Evolutionary conservation across 2,797 vertebrate genomes (phyloP), one percentile per base, ranked within the genome.

Genomic region (Zalophus californianus): DNA sequence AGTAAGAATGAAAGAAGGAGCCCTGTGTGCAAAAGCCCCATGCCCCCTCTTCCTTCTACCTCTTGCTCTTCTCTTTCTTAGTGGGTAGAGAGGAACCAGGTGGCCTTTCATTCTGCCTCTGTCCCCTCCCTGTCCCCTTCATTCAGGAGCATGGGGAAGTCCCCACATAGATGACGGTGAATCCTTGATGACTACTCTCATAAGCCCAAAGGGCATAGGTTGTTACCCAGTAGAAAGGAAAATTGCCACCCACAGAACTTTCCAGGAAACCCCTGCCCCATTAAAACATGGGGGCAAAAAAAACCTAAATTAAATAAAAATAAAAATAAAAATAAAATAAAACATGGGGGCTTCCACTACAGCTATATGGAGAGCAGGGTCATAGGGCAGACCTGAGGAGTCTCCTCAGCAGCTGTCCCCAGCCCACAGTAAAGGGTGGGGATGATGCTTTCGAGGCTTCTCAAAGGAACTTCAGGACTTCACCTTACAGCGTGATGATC

Each of bases 161-260:
- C 96, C 97, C 96, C 48, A 20, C 20, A 52, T 7, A 18, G 72
- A 64, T 7, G 20, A 41, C 11, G 4, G 7, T 80, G 90, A 97
- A 48, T 72, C 94, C 87, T 56, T 56, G 3, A 50, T 60, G 66
- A 94, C 83, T 79, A 54, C 48, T 96, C 48, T 97, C 41, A 80
- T 11, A 87, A 93, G 29, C 92, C 89, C 94, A 97, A 93, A 97
- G 90, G 90, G 92, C 95, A 93, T 44, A 90, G 79, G 32, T 70
- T 88, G 90, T 96, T 60, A 78, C 54, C 64, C 73, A 75, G 52
- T 25, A 93, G 52, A 86, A 89, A 96, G 80, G 90, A 85, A 91
- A 96, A 96, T 88, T 60, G n/a, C 62, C 95, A 86, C 96, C 95
- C 94, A 96, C 96, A 56, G 73, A 94, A 96, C 96, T 96, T 97